Base-by-base conservation (phyloP, 2,797 vertebrate species). In the Myotis daubentonii region DNA sequence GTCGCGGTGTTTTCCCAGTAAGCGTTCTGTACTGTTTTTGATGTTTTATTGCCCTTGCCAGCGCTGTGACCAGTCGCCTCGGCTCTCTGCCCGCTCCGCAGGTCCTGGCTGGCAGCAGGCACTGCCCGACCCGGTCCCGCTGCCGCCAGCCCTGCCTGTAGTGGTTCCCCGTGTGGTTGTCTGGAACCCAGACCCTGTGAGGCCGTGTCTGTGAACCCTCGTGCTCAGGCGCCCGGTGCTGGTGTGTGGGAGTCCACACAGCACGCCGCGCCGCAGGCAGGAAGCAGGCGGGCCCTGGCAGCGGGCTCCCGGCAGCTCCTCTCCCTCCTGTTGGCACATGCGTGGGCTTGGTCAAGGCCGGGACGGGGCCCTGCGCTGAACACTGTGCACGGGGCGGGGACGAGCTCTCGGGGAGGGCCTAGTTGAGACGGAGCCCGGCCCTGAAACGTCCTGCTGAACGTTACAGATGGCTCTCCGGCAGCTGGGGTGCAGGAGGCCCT, bases 121-220 rank as follows among this genome's bases (percentile, higher is more conserved):
- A 94, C 97, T 98, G 98, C 98, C 98, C 98, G 98, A 97, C 98
- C 98, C 98, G 98, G 97, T 98, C 98, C 38, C 8, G 3, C 72
- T 22, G 44, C 5, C 23, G 93, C 66, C 51, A 75, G 72, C 96
- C 70, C 92, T 93, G 94, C 97, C 97, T 96, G 95, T 96, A 90
- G 96, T 84, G 44, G 95, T 97, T 93, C 81, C 97, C 91, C 4
- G 75, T 75, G 95, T 91, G 92, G 91, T 94, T 94, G 72, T 96
- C 87, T 95, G 97, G 96, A 94, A 85, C 90, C 66, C 96, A 85
- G 87, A 94, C 95, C 86, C 94, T 97, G 97, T 97, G 96, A 97
- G 98, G 95, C 97, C 94, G 87, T 93, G 96, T 97, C 95, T 20
- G 5, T 97, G 98, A 94, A 87, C 49, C 95, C 93, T 96, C 97